Base-by-base conservation (phyloP, 2,113 vertebrate genomes). In the Tautogolabrus adspersus region DNA sequence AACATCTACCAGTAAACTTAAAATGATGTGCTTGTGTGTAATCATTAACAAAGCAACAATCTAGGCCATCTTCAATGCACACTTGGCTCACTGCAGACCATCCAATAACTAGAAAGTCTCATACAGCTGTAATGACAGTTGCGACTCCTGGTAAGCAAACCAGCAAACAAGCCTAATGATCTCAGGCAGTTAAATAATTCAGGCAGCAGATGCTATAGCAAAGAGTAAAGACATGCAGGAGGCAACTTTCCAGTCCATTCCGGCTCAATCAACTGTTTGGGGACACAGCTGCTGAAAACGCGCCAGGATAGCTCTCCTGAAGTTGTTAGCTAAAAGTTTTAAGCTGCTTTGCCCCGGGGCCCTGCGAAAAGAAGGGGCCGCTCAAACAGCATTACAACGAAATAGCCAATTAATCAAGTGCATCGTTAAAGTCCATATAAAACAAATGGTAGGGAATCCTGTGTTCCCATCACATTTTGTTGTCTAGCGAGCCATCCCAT, bases 381-480 rank as follows among this genome's bases (percentile, higher is more conserved):
- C 49, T 78, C 57, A 77, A 82, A 75, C 23, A 2, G 52, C 55
- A 66, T 78, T 82, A 73, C 69, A 72, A 81, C 60, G 65, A 86
- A 88, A 88, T 66, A 38, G 77, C 73, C 73, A 88, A 84, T 93
- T 87, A 80, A 90, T 92, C 87, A 89, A 82, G 62, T 37, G 63
- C 66, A 78, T 92, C 75, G 77, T 93, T 92, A 92, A 92, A 88
- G 72, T 63, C 19, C 8, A 64, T 60, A 42, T 82, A 81, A 89
- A 89, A 78, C 23, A 84, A 88, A 83, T 84, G 66, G 84, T 55
- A 30, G 78, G 76, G 75, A 82, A 87, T 83, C 77, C 58, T 23
- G 60, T 46, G 62, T 83, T 82, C 76, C 66, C 78, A 69, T 87
- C 85, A 49, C 77, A 72, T 81, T 69, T 77, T 54, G 73, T 77